Evolutionary conservation across 2,888 invertebrate species (phyloP), one percentile per base, ranked within the genome.

Genomic region (Flexamia atlantica): DNA sequence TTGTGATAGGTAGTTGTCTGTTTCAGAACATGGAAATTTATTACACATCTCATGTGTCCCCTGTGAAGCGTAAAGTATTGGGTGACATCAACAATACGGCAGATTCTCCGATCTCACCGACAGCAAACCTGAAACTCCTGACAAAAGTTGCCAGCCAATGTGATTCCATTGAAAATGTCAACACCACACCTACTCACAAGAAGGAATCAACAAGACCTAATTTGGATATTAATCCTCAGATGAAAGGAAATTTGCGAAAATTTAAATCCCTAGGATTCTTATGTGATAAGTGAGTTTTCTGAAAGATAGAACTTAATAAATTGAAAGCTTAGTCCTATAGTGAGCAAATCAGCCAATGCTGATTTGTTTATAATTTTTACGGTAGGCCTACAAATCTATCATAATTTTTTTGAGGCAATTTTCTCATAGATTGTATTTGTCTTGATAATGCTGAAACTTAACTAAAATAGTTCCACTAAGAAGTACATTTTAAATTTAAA

Each of bases 121-220:
- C 93, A 83, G 94, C 94, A 86, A 94, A 94, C 90, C 91, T 94
- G 74, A 93, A 94, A 90, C 90, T 94, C 87, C 90, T 94, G 85
- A 94, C 94, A 9, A 93, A 93, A 90, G 93, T 94, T 82, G 94
- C 94, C 14, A 86, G 86, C 79, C 85, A 82, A 32, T 84, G 68
- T 57, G 72, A 74, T 40, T 60, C 85, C 86, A 53, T 72, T 85
- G 30, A 89, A 88, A 85, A 85, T 88, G 36, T 50, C n/a, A 53
- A 53, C 36, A 30, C n/a, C 10, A 79, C 79, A 14, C 79, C 79
- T 32, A 5, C 30, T 4, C n/a, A 32, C 20, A n/a, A 14, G 20
- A 79, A 53, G 3, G 32, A 53, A 9, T 25, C 25, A 28, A n/a
- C 23, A 20, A n/a, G n/a, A n/a, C 3, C 36, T 20, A n/a, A 36